Base-by-base conservation (phyloP, 2,797 vertebrate species). In the Enteromius mattozi region DNA sequence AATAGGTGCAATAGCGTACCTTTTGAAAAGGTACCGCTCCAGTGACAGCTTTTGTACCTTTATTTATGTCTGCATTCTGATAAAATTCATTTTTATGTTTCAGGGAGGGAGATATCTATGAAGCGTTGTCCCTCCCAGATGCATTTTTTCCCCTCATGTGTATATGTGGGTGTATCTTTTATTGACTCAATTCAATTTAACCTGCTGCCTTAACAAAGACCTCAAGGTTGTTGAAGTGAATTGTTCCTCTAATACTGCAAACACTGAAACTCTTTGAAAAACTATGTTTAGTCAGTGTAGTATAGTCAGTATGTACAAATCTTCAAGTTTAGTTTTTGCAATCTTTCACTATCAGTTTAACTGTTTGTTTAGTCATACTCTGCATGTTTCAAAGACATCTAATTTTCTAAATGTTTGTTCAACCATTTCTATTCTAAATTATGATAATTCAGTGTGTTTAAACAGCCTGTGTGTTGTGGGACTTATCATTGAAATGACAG, bases 321-420 rank as follows among this genome's bases (percentile, higher is more conserved):
- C 37, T 78, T 78, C 56, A 63, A 10, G 24, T 66, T 79, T 79
- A 66, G 42, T 1, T 66, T 47, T 66, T 49, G 47, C 16, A 27
- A 5, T 47, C 42, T 13, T 65, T 65, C 9, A n/a, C 59, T 45
- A 79, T 65, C 40, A 21, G 77, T 79, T 78, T 21, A 65, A 37
- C 59, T 30, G 77, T 45, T 47, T 79, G 27, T 66, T 79, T 79
- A 79, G 77, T 66, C 77, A 79, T 79, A 47, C 77, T 79, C 17
- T n/a, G 66, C 51, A 81, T 81, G 68, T 30, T 59, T 40, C 24
- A 72, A 21, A 17, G 51, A 21, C n/a, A 81, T 81, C 24, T 45
- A 9, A 71, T 24, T 56, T 35, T 24, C 47, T 65, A 65, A 79
- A 78, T 71, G 68, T 81, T 81, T 81, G 80, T 81, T 54, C 66